These are phyloP conservation scores for Ridgeia piscesae DNA, from an alignment of 1,140 invertebrate genomes.

Conservation along the genomic window DNA sequence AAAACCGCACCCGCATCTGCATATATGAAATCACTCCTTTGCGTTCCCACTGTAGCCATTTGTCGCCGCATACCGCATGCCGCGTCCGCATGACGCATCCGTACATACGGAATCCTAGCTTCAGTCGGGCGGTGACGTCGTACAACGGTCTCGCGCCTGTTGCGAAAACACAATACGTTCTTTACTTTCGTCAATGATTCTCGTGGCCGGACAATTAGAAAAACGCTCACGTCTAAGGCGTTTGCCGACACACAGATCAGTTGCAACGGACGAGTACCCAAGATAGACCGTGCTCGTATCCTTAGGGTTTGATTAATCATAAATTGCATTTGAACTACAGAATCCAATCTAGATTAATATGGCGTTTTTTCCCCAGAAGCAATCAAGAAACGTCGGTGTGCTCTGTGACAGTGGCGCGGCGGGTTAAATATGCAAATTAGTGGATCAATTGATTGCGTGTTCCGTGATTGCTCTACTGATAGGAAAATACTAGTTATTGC, in stretches of 20 bases:
- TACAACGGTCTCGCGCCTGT: neutral
- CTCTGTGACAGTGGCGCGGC: neutral
- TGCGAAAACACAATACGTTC: neutral
- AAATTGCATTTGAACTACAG: neutral
- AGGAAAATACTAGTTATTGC: neutral
- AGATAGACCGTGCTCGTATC: neutral
- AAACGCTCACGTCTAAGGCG: neutral
- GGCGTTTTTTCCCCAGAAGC: neutral
- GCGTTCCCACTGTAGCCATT: too few relatives aligned
- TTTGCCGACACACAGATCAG: neutral
- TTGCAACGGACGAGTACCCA: neutral
- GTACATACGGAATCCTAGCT: too few relatives aligned
- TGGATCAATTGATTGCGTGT: neutral
- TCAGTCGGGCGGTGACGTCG: too few relatives aligned
- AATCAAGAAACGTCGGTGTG: neutral
- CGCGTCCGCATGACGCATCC: too few relatives aligned
- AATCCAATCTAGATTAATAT: neutral
- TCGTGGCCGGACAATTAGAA: neutral
- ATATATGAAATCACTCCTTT: too few relatives aligned
- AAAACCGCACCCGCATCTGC: too few relatives aligned
- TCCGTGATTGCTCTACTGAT: neutral
- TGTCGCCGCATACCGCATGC: too few relatives aligned
- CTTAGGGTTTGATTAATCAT: neutral
- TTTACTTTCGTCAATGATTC: neutral
- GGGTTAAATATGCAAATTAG: neutral